Base-by-base conservation (phyloP, 2,113 vertebrate species). In the Gasterosteus aculeatus region DNA sequence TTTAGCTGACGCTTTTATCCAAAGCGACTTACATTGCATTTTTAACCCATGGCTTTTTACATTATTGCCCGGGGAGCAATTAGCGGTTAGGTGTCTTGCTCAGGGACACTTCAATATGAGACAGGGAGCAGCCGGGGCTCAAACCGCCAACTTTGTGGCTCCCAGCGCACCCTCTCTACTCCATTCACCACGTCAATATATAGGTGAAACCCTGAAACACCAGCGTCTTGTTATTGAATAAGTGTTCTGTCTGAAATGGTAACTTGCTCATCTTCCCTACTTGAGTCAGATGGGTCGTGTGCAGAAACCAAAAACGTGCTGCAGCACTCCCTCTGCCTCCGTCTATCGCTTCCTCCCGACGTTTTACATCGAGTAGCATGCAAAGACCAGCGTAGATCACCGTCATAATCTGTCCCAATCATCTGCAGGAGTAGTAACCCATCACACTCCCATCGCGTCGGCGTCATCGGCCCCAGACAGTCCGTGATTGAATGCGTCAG, bases 371-470 rank as follows among this genome's bases (percentile, higher is more conserved):
- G 4, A 63, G 56, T n/a, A 29, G 29, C 70, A 65, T 69, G 68
- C 46, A 86, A 75, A 85, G 47, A 69, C 76, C 73, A 65, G 60
- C 15, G 1, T 68, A 0, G 10, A 80, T 84, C 39, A 29, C 22
- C 69, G 64, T 66, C 71, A 57, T 61, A 66, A 82, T 79, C 61
- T 80, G 47, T 75, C 31, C 39, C 69, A 68, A 35, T 69, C 73
- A 83, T 78, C 62, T 73, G 15, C 68, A 51, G 9, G 58, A 66
- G 61, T 54, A 58, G 53, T 81, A 77, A 82, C 54, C 71, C 71
- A 39, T 78, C 57, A 35, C 35, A 18, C 44, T 58, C 29, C 42
- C 68, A 49, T 67, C 76, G 31, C 78, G 67, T 88, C 77, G 80
- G 42, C 14, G 1, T 63, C 61, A 78, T 78, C 61, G 63, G 57